Percentiles rank a stretch among this genome's conserved stretches.
Conservation (phyloP, 2,888 invertebrate genomes). For the Idaea biselata region DNA sequence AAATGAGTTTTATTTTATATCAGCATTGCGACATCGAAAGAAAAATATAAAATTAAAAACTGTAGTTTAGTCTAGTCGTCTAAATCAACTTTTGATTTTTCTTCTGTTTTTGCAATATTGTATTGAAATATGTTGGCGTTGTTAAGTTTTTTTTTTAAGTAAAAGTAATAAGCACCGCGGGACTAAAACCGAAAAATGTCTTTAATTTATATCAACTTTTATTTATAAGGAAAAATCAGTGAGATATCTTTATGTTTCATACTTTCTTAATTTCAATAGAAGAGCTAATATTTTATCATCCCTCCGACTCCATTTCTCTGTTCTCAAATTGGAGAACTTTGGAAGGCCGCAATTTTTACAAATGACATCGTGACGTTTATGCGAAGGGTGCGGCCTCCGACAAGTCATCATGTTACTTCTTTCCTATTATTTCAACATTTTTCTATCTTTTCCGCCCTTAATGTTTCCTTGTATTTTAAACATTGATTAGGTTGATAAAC, state of each 20-base stretch:
- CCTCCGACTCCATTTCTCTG: constrained; percentile 41
- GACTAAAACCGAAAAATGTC: too few relatives aligned
- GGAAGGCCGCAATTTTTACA: constrained; percentile 79
- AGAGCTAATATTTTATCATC: constrained; percentile 19
- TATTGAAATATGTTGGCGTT: too few relatives aligned
- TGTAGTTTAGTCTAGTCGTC: too few relatives aligned
- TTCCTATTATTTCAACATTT: constrained; percentile 72
- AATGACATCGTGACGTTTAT: constrained; percentile 80
- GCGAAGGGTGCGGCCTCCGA: constrained; percentile 72
- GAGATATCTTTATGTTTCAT: neutral
- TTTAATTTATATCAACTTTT: too few relatives aligned
- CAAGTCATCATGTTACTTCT: constrained; percentile 80
- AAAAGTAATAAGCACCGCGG: too few relatives aligned
- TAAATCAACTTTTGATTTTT: too few relatives aligned
- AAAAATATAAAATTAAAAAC: too few relatives aligned
- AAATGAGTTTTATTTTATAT: too few relatives aligned
- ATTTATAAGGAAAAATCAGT: too few relatives aligned
- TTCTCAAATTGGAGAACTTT: constrained; percentile 72
- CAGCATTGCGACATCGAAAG: too few relatives aligned
- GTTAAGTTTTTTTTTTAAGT: too few relatives aligned
- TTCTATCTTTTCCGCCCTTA: constrained; percentile 53
- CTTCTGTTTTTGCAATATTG: too few relatives aligned
- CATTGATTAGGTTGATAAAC: constrained; percentile 49
- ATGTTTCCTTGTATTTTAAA: constrained; percentile 53
- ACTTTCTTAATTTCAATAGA: neutral